Evolutionary conservation across 2,888 invertebrate species (phyloP).

Genomic region (Tholera decimalis): DNA sequence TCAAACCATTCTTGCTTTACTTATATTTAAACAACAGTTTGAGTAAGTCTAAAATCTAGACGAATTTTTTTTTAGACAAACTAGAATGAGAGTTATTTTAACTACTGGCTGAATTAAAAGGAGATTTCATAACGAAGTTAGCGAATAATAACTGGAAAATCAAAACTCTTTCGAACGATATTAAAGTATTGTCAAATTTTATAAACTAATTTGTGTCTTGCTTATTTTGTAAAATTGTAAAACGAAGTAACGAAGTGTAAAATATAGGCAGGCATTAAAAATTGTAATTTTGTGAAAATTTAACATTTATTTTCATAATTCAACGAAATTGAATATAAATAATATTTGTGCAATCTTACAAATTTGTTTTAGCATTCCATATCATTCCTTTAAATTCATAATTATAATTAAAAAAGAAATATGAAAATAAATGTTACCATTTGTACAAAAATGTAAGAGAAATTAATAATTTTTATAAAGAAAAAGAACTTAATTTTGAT

Average conservation of each 20-base stretch:
- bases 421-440: conserved; percentile 49
- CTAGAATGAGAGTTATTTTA: conserved; percentile 1
- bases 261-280: conserved; percentile 61
- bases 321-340: background rate
- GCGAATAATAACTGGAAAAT: background rate
- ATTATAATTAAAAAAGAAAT: conserved; percentile 1
- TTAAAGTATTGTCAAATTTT: background rate
- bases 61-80: background rate
- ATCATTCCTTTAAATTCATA: background rate
- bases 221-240: conserved; percentile 39
- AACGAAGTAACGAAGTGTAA: conserved; percentile 51
- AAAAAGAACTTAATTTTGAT: conserved; percentile 82
- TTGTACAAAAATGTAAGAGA: conserved; percentile 58
- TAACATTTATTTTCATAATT: conserved; percentile 51
- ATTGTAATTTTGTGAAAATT: conserved; percentile 52
- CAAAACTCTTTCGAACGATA: conserved; percentile 28
- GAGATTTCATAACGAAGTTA: conserved; percentile 20
- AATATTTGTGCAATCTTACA: background rate
- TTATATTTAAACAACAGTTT: background rate
- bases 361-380: background rate
- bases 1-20: background rate
- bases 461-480: conserved; percentile 65
- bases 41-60: background rate
- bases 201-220: conserved; percentile 11
- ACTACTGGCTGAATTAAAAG: conserved; percentile 9